These are phyloP conservation scores for Cyprinodon diabolis DNA, from an alignment of 2,797 vertebrate genomes.

Conservation along the genomic window DNA sequence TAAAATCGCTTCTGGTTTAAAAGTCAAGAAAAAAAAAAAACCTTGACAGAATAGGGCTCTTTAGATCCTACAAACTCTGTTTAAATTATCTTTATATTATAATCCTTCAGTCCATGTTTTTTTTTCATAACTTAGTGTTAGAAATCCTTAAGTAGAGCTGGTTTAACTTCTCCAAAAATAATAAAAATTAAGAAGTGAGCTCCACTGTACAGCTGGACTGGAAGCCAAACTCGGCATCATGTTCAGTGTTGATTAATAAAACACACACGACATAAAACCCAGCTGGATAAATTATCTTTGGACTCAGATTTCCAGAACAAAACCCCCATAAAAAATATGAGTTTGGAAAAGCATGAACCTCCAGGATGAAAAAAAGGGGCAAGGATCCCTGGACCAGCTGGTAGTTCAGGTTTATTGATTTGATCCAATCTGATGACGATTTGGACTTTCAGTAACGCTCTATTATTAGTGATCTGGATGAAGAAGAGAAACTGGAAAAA, in stretches of 20 bases:
- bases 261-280: background rate
- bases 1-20: background rate
- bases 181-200: background rate
- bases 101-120: background rate
- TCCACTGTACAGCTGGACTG: background rate
- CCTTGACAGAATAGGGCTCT: background rate
- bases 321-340: background rate
- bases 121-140: background rate
- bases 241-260: background rate
- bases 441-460: background rate
- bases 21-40: background rate
- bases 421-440: background rate
- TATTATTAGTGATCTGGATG: background rate
- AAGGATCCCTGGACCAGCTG: background rate
- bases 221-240: background rate
- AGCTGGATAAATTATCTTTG: background rate
- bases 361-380: background rate
- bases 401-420: background rate
- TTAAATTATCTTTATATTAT: background rate
- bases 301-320: background rate
- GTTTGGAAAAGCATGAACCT: background rate
- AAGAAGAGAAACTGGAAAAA: slow-evolving; percentile 2
- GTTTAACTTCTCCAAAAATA: background rate
- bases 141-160: background rate
- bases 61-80: background rate